Evolutionary conservation across 2,797 vertebrate species (phyloP).

Genomic region (Halcyon chelicuti): DNA sequence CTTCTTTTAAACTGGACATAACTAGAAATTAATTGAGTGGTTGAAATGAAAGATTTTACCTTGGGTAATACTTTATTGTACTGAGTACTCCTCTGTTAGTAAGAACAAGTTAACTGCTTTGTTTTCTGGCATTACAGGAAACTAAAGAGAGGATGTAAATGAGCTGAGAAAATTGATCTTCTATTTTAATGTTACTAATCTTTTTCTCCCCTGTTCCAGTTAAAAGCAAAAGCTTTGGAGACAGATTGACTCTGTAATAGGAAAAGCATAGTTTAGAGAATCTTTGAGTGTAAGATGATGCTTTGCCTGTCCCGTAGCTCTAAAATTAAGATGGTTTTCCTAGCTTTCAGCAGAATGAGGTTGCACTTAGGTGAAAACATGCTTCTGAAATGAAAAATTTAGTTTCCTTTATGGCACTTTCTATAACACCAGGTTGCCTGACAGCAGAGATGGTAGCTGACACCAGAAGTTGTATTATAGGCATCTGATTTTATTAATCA

Average conservation of each 20-base stretch:
- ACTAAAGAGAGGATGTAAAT: slow-evolving; percentile 21
- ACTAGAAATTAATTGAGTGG: neutral
- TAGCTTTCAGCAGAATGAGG: neutral
- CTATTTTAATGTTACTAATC: slow-evolving; percentile 46
- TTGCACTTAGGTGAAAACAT: neutral
- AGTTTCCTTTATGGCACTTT: neutral
- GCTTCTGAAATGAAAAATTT: neutral
- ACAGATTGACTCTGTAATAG: neutral
- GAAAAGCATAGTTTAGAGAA: neutral
- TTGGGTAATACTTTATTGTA: slow-evolving; percentile 30
- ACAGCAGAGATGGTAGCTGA: neutral
- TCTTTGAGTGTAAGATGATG: neutral
- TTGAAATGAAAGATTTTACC: slow-evolving; percentile 47
- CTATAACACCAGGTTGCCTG: neutral
- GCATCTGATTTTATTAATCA: neutral
- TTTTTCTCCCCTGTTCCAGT: slow-evolving; percentile 39
- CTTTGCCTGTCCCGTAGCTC: neutral
- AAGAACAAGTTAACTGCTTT: slow-evolving; percentile 3
- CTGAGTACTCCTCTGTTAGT: neutral
- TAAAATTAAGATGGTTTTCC: neutral
- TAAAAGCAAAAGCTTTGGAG: slow-evolving; percentile 22
- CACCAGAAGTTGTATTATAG: neutral
- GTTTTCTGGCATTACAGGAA: slow-evolving; percentile 26
- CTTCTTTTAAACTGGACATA: neutral
- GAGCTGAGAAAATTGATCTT: slow-evolving; percentile 54